phyloP scores from a whole-genome alignment of 2,113 vertebrate genomes.

The Grallaria varia region DNA sequence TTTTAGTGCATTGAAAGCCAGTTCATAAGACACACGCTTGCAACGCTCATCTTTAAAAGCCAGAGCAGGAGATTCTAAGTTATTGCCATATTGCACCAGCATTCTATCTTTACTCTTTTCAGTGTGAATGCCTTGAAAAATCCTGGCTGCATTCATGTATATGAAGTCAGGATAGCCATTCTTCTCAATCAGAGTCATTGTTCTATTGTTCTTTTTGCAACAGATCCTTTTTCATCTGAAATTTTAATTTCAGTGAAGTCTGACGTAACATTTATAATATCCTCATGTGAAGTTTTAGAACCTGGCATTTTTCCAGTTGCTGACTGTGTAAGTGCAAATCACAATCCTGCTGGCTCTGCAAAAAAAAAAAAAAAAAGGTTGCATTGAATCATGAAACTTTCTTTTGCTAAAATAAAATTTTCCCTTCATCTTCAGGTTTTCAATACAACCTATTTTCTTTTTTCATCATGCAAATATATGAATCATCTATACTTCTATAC shows the following conservation, averaged over 20 bases:
- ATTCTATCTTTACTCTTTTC: conserved; percentile 70
- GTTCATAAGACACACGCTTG: conserved; percentile 73
- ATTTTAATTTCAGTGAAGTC: background rate
- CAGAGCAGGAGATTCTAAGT: background rate
- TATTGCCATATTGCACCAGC: conserved; percentile 76
- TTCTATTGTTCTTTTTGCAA: background rate
- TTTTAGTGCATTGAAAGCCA: conserved; percentile 88
- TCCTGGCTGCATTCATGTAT: conserved; percentile 82
- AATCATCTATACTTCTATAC: background rate
- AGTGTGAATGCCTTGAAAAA: conserved; percentile 81
- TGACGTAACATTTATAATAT: background rate
- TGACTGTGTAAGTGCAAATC: background rate
- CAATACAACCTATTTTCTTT: background rate
- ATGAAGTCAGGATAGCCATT: conserved; percentile 74
- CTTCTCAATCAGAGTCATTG: conserved; percentile 3
- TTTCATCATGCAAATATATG: background rate
- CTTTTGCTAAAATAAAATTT: background rate
- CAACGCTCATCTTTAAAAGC: conserved; percentile 70
- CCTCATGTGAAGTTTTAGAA: background rate
- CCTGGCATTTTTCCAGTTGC: conserved; percentile 39
- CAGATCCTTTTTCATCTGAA: background rate
- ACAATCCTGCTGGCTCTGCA: conserved; percentile 41
- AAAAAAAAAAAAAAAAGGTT: background rate
- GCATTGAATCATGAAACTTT: background rate
- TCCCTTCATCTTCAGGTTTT: background rate